phyloP scores from a whole-genome alignment of 2,113 vertebrate species.

The Microtus pennsylvanicus region DNA sequence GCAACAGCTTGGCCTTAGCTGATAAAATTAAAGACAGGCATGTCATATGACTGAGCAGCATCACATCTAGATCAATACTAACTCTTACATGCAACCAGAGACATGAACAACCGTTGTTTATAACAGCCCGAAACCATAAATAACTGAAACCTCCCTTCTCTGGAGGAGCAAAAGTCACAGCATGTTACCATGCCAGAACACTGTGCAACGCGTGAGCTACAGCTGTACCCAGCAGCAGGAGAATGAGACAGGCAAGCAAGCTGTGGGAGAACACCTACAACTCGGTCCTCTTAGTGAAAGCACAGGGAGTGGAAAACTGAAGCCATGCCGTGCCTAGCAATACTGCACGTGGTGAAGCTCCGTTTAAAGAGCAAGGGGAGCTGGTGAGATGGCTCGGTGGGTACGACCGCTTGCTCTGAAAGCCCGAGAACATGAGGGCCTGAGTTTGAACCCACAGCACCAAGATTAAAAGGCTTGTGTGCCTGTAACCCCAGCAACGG shows the following conservation, averaged over 20 bases:
- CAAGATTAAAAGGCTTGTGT: not conserved
- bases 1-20: not conserved
- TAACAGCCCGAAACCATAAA: not conserved
- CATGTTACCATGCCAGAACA: no score
- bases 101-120: not conserved
- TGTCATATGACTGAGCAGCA: not conserved
- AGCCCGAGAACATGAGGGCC: no score
- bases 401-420: no score
- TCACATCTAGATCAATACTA: constrained; percentile 14
- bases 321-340: not conserved
- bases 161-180: not conserved
- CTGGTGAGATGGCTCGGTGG: not conserved
- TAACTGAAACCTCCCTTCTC: not conserved
- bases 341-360: not conserved
- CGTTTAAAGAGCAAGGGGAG: not conserved
- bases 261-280: not conserved
- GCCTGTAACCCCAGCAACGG: not conserved
- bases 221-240: not conserved
- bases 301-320: not conserved
- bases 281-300: not conserved
- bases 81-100: not conserved
- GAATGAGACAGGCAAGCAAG: not conserved
- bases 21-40: not conserved
- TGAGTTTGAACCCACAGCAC: not conserved
- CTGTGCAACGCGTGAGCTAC: not conserved